Evolutionary conservation across 2,888 invertebrate genomes (phyloP), one percentile per base, ranked within the genome.

Genomic region (Tetropium fuscum): DNA sequence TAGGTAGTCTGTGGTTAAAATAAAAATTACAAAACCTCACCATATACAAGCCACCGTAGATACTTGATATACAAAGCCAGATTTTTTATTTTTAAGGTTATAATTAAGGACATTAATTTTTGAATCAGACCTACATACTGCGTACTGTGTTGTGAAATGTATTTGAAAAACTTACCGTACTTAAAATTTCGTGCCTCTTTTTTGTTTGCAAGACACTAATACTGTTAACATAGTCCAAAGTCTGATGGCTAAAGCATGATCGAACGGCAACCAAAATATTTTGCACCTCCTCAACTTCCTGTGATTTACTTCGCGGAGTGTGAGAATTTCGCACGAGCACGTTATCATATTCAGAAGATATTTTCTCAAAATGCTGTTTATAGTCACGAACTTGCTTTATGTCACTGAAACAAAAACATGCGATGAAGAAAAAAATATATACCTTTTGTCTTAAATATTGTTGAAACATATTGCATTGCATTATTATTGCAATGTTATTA

Each of bases 171-270:
- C 90, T 89, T 81, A 95, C 94, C 55, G 95, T 95, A 66, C 95
- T 94, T 41, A 97, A 83, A 75, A 97, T 91, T 82, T 97, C 95
- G 81, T 95, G 95, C 64, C 93, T 88, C 77, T 95, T 96, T 76
- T 92, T 90, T 2, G 94, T 90, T 80, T 96, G 95, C 61, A 97
- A 83, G 84, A 95, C 88, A 53, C 93, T 94, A 64, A 97, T 87
- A 77, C 92, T 91, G 83, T 94, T 95, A 7, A 97, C 94, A 81
- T 98, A 97, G 80, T 98, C 97, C 57, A 98, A 85, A 1, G 97
- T 93, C 2, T 95, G 95, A 81, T 98, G 97, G 22, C 95, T 92
- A 84, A 97, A 98, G 81, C 95, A 95, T 1, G 95, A 93, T 69
- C 94, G 88, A 0, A 95, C 94, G n/a, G 97, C 97, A 59, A 93